Evolutionary conservation across 1,140 invertebrate genomes (phyloP), one percentile per base, ranked within the genome.

Genomic region (Zaprionus camerounensis): DNA sequence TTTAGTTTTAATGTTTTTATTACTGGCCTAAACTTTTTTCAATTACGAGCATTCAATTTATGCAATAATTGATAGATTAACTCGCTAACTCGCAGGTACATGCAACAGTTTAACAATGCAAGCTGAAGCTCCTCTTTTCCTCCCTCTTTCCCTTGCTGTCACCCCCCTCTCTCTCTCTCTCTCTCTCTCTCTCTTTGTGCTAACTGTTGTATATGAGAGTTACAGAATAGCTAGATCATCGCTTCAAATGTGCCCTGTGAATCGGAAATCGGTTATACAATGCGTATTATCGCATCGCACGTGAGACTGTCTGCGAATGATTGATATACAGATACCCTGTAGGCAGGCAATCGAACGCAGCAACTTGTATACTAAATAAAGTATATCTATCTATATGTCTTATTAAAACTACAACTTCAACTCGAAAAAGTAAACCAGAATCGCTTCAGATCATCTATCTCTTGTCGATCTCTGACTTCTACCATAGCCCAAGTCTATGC

Each of bases 41-140:
- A 74, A 70, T 70, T 74, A 74, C 57, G 46, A 63, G 58, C 66
- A 49, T 51, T 68, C 24, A 66, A 74, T 69, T 69, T 57, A 69
- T 74, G 66, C 66, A 57, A 57, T 63, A 73, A 68, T 68, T 61
- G 56, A 61, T 73, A 55, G 51, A 74, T 63, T 70, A 62, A 15
- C 41, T 46, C 41, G 7, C 41, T 17, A 46, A 59, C 56, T 68
- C 26, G 57, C 34, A 61, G 57, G 38, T 62, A 53, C 72, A 74
- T 69, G 71, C 71, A 74, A 73, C 26, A 31, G 5, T 72, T 66
- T 72, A 12, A 28, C 31, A 66, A 58, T 41, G 44, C 41, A 7
- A 31, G 6, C 9, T 38, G 41, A 17, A 15, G 15, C 15, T n/a
- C 41, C 41, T n/a, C 41, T 6, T 6, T 3, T 1, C 41, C 15